Percentiles rank a stretch among this genome's conserved stretches.
phyloP scores from a whole-genome alignment of 2,113 vertebrate species.

The Dipodomys stephensi region DNA sequence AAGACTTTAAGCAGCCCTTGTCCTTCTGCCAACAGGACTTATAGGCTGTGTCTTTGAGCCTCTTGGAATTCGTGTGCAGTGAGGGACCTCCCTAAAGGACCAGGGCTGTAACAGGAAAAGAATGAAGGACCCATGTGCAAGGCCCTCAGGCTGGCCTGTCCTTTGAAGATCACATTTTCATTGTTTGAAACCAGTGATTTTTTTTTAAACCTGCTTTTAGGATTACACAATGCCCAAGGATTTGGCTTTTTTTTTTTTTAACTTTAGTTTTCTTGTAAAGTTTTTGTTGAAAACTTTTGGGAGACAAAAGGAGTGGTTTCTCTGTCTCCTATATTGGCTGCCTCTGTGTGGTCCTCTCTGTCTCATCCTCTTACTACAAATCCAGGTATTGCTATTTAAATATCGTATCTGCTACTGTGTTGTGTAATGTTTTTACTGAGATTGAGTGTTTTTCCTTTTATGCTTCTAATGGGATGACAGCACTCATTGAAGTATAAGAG shows the following conservation, averaged over 20 bases:
- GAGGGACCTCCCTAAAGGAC: neutral
- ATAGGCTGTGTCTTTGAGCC: neutral
- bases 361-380: constrained; percentile 11
- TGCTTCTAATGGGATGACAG: constrained; percentile 88
- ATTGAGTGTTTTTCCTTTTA: constrained; percentile 86
- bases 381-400: constrained; percentile 46
- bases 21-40: neutral
- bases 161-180: neutral
- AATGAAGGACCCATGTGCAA: neutral
- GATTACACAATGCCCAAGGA: neutral
- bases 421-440: constrained; percentile 78
- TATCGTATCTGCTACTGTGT: constrained; percentile 44
- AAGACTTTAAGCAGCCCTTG: neutral
- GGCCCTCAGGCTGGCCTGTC: neutral
- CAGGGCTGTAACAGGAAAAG: neutral
- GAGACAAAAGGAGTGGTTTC: neutral
- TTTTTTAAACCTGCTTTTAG: neutral
- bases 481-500: constrained; percentile 86
- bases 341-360: neutral
- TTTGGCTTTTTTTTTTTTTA: neutral
- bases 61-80: neutral
- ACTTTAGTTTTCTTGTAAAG: constrained; percentile 34
- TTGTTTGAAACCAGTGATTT: constrained; percentile 17
- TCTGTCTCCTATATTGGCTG: neutral
- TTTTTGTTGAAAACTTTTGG: constrained; percentile 22